Evolutionary conservation across 2,797 vertebrate genomes (phyloP).

Genomic region (Leptodactylus fallax): DNA sequence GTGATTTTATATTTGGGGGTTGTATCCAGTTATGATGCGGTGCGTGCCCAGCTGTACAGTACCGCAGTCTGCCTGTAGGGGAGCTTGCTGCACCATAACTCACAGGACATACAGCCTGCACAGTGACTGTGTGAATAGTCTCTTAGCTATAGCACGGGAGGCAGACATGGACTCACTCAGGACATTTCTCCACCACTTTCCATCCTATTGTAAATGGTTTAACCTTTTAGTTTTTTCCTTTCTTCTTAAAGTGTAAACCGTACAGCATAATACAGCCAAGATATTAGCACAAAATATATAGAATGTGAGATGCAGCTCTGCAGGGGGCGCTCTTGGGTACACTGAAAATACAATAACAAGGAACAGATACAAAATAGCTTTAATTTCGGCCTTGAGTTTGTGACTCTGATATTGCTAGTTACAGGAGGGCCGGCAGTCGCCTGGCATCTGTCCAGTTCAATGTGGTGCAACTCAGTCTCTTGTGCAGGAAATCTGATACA

Average conservation of each 20-base stretch:
- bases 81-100: no score
- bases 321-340: neutral
- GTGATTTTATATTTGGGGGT: no score
- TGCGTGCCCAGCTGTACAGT: no score
- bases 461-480: slow-evolving; percentile 12
- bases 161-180: neutral
- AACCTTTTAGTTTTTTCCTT: no score
- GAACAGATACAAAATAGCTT: slow-evolving; percentile 51
- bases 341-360: neutral
- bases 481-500: neutral
- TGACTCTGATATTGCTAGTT: slow-evolving; percentile 32
- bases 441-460: slow-evolving; percentile 10
- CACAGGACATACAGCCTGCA: no score
- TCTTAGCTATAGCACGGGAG: no score
- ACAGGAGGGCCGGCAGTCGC: neutral
- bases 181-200: neutral
- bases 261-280: slow-evolving; percentile 9
- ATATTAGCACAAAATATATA: slow-evolving; percentile 20
- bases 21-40: no score
- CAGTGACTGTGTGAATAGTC: no score
- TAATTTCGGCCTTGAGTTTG: slow-evolving; percentile 35
- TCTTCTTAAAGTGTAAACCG: neutral
- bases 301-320: neutral
- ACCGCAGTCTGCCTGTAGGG: no score
- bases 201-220: neutral